These are phyloP conservation scores for Turritopsis rubra DNA, from an alignment of 30 jellyfish, hydroid and myxozoan species.

Conservation along the genomic window DNA sequence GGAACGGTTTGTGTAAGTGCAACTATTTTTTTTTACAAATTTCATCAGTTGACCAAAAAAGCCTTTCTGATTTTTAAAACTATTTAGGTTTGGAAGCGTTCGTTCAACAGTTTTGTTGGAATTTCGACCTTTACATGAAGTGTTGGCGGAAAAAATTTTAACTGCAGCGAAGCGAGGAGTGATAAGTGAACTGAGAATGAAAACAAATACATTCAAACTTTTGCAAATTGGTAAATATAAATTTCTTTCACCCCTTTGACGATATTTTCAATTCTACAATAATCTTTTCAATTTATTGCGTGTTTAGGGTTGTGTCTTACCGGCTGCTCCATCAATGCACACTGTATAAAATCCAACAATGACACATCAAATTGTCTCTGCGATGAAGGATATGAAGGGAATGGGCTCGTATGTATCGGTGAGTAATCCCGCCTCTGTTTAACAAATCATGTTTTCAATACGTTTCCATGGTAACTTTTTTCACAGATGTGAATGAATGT, in stretches of 20 bases:
- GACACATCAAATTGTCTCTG: slow-evolving; percentile 45
- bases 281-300: background rate
- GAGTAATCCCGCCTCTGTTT: background rate
- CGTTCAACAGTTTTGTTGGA: slow-evolving; percentile 34
- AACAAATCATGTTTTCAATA: background rate
- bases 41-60: no score
- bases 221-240: slow-evolving; percentile 44
- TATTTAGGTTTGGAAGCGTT: slow-evolving; percentile 61
- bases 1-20: slow-evolving; percentile 1
- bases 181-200: slow-evolving; percentile 35
- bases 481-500: slow-evolving; percentile 24
- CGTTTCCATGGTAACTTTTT: background rate
- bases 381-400: slow-evolving; percentile 70
- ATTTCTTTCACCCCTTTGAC: background rate
- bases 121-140: slow-evolving; percentile 35
- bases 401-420: slow-evolving; percentile 79
- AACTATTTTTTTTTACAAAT: background rate
- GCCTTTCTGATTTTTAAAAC: no score
- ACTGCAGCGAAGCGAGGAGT: slow-evolving; percentile 45
- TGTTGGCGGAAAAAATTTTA: slow-evolving; percentile 24
- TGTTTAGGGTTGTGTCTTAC: slow-evolving; percentile 49
- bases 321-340: slow-evolving; percentile 50
- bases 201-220: slow-evolving; percentile 35
- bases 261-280: no score
- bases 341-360: slow-evolving; percentile 24